These are phyloP conservation scores for Amorpha juglandis DNA, from an alignment of 2,888 invertebrate genomes.

Conservation along the genomic window DNA sequence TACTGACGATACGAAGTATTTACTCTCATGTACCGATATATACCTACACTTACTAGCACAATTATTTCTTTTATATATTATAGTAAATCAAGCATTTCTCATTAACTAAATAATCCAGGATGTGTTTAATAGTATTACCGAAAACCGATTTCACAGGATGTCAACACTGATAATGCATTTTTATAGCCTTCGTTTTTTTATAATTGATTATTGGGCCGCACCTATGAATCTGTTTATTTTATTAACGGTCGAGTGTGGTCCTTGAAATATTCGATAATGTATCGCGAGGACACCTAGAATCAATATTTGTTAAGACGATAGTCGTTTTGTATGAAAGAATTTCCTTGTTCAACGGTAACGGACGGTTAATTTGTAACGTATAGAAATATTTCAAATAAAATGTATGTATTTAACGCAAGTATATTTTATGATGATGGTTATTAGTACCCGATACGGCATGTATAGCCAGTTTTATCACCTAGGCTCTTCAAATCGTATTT, in stretches of 20 bases:
- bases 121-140: constrained; percentile 53
- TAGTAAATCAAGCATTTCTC: constrained; percentile 2
- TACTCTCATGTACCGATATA: background rate
- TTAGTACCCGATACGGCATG: too few species aligned
- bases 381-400: background rate
- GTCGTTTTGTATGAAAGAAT: constrained; percentile 57
- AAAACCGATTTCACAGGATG: constrained; percentile 59
- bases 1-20: too few species aligned
- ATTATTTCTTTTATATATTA: background rate
- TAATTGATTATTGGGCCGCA: constrained; percentile 49
- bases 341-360: constrained; percentile 53
- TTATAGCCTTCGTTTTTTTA: constrained; percentile 47
- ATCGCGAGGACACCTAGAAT: constrained; percentile 44
- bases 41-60: background rate
- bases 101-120: constrained; percentile 63
- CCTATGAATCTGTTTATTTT: constrained; percentile 64
- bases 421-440: too few species aligned
- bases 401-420: background rate
- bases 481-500: too few species aligned
- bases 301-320: constrained; percentile 64
- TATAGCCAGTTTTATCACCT: too few species aligned
- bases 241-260: constrained; percentile 63
- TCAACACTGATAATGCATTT: constrained; percentile 47
- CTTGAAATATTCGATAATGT: constrained; percentile 56
- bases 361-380: constrained; percentile 32